A percentile compares a stretch with the other conserved stretches of the same genome.
phyloP scores from a whole-genome alignment of 2,888 invertebrate species.

The Thereva nobilitata region DNA sequence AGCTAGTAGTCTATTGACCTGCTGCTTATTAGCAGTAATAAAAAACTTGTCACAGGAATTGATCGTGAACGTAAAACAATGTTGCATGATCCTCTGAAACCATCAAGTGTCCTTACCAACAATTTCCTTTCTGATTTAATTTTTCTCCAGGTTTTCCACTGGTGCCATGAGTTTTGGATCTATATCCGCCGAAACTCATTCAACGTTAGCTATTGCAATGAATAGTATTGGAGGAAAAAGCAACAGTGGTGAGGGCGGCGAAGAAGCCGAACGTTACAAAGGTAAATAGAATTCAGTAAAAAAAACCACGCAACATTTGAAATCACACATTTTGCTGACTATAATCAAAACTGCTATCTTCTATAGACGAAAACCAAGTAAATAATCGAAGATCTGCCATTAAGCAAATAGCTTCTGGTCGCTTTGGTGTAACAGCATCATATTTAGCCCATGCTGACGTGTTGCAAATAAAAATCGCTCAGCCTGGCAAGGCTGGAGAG shows the following conservation, averaged over 20 bases:
- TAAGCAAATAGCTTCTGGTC: conserved; percentile 97
- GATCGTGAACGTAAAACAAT: too few species aligned
- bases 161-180: conserved; percentile 98
- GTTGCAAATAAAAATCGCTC: conserved; percentile 99
- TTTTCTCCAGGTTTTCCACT: conserved; percentile 54
- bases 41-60: too few species aligned
- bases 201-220: conserved; percentile 95
- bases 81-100: too few species aligned
- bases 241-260: conserved; percentile 98
- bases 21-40: too few species aligned
- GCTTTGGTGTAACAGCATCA: conserved; percentile 97
- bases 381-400: conserved; percentile 90
- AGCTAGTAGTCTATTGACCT: too few species aligned
- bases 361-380: conserved; percentile 70
- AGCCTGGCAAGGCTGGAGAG: conserved; percentile 98
- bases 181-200: conserved; percentile 94
- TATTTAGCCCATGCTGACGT: conserved; percentile 98
- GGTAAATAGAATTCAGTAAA: conserved; percentile 46
- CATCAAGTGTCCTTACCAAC: too few species aligned
- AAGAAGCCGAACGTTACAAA: conserved; percentile 78
- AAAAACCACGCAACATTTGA: too few species aligned
- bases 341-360: too few species aligned
- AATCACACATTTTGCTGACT: too few species aligned
- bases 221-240: conserved; percentile 96
- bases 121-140: too few species aligned